Evolutionary conservation across 1,140 invertebrate genomes (phyloP), one percentile per base, ranked within the genome.

Genomic region (Brachionus manjavacas): DNA sequence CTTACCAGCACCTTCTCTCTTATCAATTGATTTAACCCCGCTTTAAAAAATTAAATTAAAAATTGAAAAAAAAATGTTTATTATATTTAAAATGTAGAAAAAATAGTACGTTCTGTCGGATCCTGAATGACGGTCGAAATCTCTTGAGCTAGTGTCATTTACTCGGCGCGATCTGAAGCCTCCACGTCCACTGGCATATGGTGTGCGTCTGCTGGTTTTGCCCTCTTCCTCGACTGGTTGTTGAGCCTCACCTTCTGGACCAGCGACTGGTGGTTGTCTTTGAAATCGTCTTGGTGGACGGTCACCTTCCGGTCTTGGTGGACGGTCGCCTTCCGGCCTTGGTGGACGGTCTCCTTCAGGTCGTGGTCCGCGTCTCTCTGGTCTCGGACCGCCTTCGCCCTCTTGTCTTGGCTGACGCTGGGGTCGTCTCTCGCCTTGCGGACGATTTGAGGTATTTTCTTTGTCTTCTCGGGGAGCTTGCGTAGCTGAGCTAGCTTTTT

Each of bases 101-200:
- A 68, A 68, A n/a, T 4, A 14, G 14, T 72, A 72, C 68, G 79
- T 81, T 68, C 41, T 81, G 11, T 81, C 79, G 12, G 52, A 64
- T 39, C 79, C 79, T 64, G 79, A 81, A 31, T 81, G 79, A 64
- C 79, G 79, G 20, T 81, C 79, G 41, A 81, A 81, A 43, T 81
- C 72, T 76, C 72, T 76, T 46, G 31, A 20, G 9, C 41, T 35
- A 9, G 31, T 72, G n/a, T 72, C 68, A 16, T 72, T 72, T 20
- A 41, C 68, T 7, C 68, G 76, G 23, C 76, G 76, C n/a, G 43
- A 39, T 60, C 16, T 64, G 41, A 28, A 28, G 8, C 79, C 52
- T 28, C 31, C 52, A 8, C 39, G 52, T 64, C 79, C 79, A 81
- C 28, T 41, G n/a, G 35, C 49, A 39, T 43, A 52, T 12, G 20